Percentiles rank a stretch among this genome's conserved stretches.
Evolutionary conservation across 2,797 vertebrate species (phyloP).

Genomic region (Chromobotia macracanthus): DNA sequence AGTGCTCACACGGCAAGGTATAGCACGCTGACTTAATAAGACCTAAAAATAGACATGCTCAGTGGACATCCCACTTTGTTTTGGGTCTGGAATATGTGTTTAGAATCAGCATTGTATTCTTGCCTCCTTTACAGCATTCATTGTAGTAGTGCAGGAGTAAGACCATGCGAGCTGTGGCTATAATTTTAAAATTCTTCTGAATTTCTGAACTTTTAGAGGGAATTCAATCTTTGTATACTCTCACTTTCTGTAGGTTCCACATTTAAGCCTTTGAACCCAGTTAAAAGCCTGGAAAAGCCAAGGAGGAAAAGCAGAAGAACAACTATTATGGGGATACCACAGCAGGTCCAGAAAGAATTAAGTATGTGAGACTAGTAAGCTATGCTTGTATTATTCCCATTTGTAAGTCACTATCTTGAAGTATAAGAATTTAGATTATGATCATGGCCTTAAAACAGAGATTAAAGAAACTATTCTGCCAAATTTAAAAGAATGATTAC

Average conservation of each 20-base stretch:
- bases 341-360: slow-evolving; percentile 93
- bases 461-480: neutral
- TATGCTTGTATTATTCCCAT: neutral
- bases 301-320: slow-evolving; percentile 86
- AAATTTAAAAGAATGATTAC: slow-evolving; percentile 7
- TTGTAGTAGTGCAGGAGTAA: neutral
- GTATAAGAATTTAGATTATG: neutral
- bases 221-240: neutral
- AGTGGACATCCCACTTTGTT: neutral
- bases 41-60: neutral
- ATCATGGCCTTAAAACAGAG: neutral
- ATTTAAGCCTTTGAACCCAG: slow-evolving; percentile 79
- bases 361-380: slow-evolving; percentile 72
- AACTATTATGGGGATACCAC: slow-evolving; percentile 93
- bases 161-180: neutral
- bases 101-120: neutral
- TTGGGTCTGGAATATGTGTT: neutral
- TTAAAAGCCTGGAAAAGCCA: slow-evolving; percentile 74
- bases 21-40: slow-evolving; percentile 20
- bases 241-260: slow-evolving; percentile 72
- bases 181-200: neutral
- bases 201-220: neutral
- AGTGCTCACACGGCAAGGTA: slow-evolving; percentile 78
- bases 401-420: neutral
- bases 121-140: neutral